Base-by-base conservation (phyloP, 2,113 vertebrate genomes). In the Periophthalmus modestus region DNA sequence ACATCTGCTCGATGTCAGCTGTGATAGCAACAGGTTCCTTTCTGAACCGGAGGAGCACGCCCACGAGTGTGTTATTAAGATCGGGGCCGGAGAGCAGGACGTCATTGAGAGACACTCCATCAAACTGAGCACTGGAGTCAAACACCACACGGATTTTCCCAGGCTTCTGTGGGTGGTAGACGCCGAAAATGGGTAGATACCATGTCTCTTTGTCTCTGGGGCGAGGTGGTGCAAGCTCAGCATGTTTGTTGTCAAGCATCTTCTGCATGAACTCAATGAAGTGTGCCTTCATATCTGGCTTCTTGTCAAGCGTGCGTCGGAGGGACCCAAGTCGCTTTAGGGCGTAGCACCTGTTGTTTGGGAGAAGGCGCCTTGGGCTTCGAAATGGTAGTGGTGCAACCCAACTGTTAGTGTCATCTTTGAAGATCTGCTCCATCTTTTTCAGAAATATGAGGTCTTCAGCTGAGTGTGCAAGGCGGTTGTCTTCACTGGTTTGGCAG, bases 141-240 rank as follows among this genome's bases (percentile, higher is more conserved):
- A 48, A 48, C 47, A 48, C 47, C 11, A 48, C 47, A 48, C 47
- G 47, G 10, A 59, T 59, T 9, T 59, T 59, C 23, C 10, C 57
- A 59, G 57, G 57, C 11, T 59, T 59, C 13, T 59, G 57, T 23
- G 57, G 57, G 57, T 59, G 57, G 57, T 59, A 59, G n/a, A 78
- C 57, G 1, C 57, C 57, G 10, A 59, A 59, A 23, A 10, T 59
- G 23, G 57, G 57, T 11, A 59, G 57, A 59, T 59, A 59, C 57
- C 57, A 59, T 11, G n/a, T 23, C 21, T 59, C 57, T 13, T 59
- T 24, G 23, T 59, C 10, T 19, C 12, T 24, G 10, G 21, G 7
- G 1, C n/a, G 10, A 13, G 57, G 57, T 23, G 57, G 57, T 23
- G 57, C 57, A 7, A 59, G n/a, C 13, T 59, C 57, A n/a, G 57